Evolutionary conservation across 2,888 invertebrate genomes (phyloP).

Genomic region (Caenorhabditis plicata): DNA sequence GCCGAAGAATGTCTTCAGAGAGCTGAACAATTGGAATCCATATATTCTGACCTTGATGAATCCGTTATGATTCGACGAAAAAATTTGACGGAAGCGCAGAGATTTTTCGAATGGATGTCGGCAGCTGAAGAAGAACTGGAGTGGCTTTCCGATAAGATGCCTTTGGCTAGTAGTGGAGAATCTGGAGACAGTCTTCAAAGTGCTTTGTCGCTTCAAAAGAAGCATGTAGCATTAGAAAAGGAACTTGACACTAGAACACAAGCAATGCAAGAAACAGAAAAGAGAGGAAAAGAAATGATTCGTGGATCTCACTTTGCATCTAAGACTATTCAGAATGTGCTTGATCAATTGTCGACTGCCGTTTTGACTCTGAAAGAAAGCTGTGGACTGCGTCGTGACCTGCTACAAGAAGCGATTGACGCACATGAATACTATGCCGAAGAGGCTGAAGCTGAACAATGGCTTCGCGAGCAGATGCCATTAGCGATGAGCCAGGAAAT

Average conservation of each 20-base stretch:
- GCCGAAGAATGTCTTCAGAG: constrained; percentile 70
- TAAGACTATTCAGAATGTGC: constrained; percentile 75
- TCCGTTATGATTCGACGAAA: constrained; percentile 72
- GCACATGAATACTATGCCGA: constrained; percentile 83
- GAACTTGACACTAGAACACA: constrained; percentile 54
- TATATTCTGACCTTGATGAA: constrained; percentile 71
- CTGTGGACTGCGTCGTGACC: constrained; percentile 33
- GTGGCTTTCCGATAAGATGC: constrained; percentile 88
- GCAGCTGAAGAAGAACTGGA: constrained; percentile 89
- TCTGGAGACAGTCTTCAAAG: constrained; percentile 76
- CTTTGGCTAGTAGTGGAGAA: constrained; percentile 87
- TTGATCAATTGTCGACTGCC: constrained; percentile 67
- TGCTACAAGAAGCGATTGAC: constrained; percentile 69
- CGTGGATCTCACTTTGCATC: constrained; percentile 79
- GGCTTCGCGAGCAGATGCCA: constrained; percentile 73
- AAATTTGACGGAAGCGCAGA: constrained; percentile 84
- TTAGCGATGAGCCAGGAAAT: constrained; percentile 61
- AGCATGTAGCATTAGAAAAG: constrained; percentile 86
- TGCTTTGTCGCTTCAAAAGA: constrained; percentile 87
- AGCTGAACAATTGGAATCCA: constrained; percentile 71
- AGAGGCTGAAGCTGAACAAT: constrained; percentile 78
- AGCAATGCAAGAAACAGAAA: constrained; percentile 45
- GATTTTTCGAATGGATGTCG: constrained; percentile 83
- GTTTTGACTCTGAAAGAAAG: constrained; percentile 32
- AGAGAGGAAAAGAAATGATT: constrained; percentile 50